phyloP scores from a whole-genome alignment of 2,797 vertebrate genomes.

The Acrossocheilus wenchowensis region DNA sequence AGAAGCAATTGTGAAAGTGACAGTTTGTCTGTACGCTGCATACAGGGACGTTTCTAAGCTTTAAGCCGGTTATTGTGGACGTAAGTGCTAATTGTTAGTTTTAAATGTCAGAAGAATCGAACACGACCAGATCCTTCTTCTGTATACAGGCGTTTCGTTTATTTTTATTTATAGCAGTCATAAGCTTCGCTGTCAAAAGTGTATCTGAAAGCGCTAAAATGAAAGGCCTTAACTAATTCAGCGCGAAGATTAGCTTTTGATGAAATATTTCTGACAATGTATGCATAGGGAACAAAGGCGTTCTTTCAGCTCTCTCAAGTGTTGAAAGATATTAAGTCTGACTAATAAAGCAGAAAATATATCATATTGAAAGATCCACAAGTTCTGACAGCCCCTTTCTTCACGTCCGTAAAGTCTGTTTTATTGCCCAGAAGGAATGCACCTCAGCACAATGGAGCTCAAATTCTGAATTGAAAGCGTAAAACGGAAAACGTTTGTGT shows the following conservation, averaged over 20 bases:
- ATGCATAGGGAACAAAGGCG: conserved; percentile 52
- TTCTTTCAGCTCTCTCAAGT: conserved; percentile 50
- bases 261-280: conserved; percentile 55
- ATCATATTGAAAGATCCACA: conserved; percentile 58
- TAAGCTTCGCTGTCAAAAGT: conserved; percentile 25
- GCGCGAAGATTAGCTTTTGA: conserved; percentile 58
- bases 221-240: conserved; percentile 43
- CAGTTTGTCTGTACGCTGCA: background rate
- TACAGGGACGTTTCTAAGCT: background rate
- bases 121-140: background rate
- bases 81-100: conserved; percentile 35
- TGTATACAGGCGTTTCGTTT: background rate
- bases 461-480: conserved; percentile 41
- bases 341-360: conserved; percentile 68
- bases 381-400: conserved; percentile 65
- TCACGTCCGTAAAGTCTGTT: conserved; percentile 46
- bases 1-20: conserved; percentile 28
- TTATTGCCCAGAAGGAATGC: conserved; percentile 43
- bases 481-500: conserved; percentile 49
- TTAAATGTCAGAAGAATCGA: conserved; percentile 11
- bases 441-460: conserved; percentile 31
- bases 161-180: conserved; percentile 30
- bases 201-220: conserved; percentile 16
- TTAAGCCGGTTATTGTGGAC: conserved; percentile 6
- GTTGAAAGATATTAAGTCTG: conserved; percentile 64